Conservation (phyloP, 2,888 invertebrate genomes). For the Microchrysa polita region DNA sequence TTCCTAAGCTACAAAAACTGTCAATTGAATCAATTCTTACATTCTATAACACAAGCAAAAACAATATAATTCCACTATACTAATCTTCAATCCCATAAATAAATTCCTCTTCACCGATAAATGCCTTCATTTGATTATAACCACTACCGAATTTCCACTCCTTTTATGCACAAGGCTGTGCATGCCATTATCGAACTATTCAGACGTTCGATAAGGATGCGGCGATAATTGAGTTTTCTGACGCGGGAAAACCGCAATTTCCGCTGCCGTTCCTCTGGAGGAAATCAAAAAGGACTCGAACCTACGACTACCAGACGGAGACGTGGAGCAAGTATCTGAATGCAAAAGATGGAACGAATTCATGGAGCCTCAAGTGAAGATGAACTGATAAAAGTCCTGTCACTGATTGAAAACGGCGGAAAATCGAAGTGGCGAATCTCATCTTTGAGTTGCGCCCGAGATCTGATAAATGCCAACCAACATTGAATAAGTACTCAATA, state of each 20-base stretch:
- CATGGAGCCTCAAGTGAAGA: constrained; percentile 15
- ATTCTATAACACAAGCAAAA: too few species aligned
- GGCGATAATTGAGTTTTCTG: constrained; percentile 46
- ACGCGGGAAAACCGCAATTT: constrained; percentile 49
- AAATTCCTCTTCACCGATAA: too few species aligned
- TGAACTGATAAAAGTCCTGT: constrained; percentile 38
- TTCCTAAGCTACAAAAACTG: too few species aligned
- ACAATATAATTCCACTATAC: too few species aligned
- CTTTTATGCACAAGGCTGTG: background rate
- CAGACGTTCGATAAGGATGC: constrained; percentile 19
- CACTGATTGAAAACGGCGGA: constrained; percentile 41
- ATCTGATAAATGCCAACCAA: constrained; percentile 1
- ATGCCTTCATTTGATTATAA: background rate
- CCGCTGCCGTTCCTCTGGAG: constrained; percentile 45
- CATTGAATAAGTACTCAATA: background rate
- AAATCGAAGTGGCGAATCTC: constrained; percentile 20
- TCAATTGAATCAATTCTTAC: too few species aligned
- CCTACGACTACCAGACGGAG: background rate
- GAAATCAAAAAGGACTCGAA: constrained; percentile 45
- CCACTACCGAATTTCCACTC: background rate
- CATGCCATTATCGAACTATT: constrained; percentile 21
- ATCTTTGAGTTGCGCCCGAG: background rate
- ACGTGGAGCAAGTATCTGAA: constrained; percentile 3
- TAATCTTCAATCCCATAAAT: too few species aligned
- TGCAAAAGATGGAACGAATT: background rate